Evolutionary conservation across 2,113 vertebrate species (phyloP).

Genomic region (Seriola aureovittata): DNA sequence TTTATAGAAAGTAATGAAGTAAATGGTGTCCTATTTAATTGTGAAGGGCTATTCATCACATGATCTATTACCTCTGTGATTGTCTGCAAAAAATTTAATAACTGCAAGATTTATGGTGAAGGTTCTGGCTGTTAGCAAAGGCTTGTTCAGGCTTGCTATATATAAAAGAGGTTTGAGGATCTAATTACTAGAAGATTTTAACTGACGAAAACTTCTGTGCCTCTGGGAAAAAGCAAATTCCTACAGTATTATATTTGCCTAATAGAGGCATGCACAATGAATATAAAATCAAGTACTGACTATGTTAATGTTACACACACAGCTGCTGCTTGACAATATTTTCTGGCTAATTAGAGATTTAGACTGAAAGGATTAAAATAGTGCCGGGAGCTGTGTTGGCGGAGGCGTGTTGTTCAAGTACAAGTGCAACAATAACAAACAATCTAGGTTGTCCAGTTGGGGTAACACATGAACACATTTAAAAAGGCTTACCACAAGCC

Average conservation of each 20-base stretch:
- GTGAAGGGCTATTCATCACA: slow-evolving; percentile 77
- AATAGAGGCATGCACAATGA: neutral
- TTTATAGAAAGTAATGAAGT: neutral
- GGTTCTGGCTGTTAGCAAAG: neutral
- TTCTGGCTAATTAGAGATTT: neutral
- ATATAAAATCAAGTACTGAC: neutral
- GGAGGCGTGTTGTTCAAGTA: neutral
- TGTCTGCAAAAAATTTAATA: slow-evolving; percentile 46
- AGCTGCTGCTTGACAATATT: neutral
- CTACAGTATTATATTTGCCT: neutral
- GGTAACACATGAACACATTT: neutral
- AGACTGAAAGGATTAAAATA: neutral
- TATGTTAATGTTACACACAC: neutral
- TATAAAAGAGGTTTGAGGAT: neutral
- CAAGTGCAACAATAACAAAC: neutral
- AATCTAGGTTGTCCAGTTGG: neutral
- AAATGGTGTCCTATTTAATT: slow-evolving; percentile 64
- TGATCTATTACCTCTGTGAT: slow-evolving; percentile 63
- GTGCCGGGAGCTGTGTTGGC: neutral
- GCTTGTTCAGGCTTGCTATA: neutral
- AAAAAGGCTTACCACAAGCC: neutral
- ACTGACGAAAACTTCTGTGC: slow-evolving; percentile 32
- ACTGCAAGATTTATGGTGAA: slow-evolving; percentile 1
- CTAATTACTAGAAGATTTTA: slow-evolving; percentile 20
- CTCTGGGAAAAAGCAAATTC: slow-evolving; percentile 31